Base-by-base conservation (phyloP, 2,888 invertebrate genomes). In the Aethes cnicana region DNA sequence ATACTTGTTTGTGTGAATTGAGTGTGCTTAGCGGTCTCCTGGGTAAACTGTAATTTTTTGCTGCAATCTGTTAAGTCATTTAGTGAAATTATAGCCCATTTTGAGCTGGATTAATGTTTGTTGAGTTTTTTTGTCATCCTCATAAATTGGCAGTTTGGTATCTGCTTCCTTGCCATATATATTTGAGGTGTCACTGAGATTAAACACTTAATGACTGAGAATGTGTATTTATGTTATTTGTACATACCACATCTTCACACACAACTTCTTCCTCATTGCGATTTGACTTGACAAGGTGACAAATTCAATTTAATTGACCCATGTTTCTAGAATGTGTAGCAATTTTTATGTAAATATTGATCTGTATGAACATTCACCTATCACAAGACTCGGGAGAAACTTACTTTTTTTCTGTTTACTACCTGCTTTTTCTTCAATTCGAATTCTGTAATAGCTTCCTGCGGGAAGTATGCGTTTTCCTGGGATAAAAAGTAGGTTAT, bases 61-160 rank as follows among this genome's bases (percentile, higher is more conserved):
- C 44, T 39, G 43, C 43, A 56, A n/a, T 46, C 37, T 65, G 63
- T 57, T 42, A 21, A 66, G 69, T 79, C 75, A 79, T 71, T 50
- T 52, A 14, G 63, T 59, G 66, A 70, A 77, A 81, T 75, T 59
- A 72, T 35, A 66, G 53, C 33, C 43, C 52, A 16, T 41, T 30
- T 61, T 59, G 58, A 53, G 26, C 48, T 46, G 25, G 52, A 60
- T 39, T 28, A 46, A 21, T 44, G 48, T 53, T 47, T 53, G 47
- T 47, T 43, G 33, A 39, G 43, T 55, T 58, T 55, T 60, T 61
- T 63, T 58, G 52, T 39, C 41, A 53, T 52, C 32, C 28, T 36
- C 6, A 6, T 7, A 55, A 43, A 39, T 46, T 53, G 53, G 14
- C 17, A 41, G 57, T 44, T 56, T 43, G 5, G 35, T 48, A 32